Base-by-base conservation (phyloP, 2,113 vertebrate species). In the Microtus montanus region DNA sequence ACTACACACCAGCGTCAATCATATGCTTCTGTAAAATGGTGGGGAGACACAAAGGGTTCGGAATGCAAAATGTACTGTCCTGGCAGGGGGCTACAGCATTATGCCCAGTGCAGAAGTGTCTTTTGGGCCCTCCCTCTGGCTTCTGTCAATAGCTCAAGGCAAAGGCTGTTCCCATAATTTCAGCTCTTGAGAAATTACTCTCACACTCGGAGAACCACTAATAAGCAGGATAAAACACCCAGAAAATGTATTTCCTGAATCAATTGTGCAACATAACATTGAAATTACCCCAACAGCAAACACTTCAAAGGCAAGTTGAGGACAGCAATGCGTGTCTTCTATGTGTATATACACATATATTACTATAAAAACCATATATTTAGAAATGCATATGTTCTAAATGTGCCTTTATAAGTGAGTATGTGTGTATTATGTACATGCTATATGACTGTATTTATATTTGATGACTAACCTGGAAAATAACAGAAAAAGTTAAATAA, bases 161-260 rank as follows among this genome's bases (percentile, higher is more conserved):
- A 74, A 87, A 93, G 47, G 15, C 14, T 41, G 73, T 79, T 89
- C 54, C 38, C 14, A 0, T 79, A 58, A 88, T 94, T 93, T 86
- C 33, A 86, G 12, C 75, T 52, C 61, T 86, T 66, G 61, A 88
- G 63, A 52, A 88, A 92, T 96, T 75, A 80, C 26, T 26, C 58
- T 96, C 35, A 19, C 19, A 92, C 47, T 64, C 66, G 52, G 78
- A 66, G 70, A 86, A 87, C 26, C 30, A 26, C 47, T 90, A 89
- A 90, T 87, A 96, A 90, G 47, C 30, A 54, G 28, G 3, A 77
- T 61, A 73, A 94, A 92, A 82, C 9, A 74, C 38, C 24, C 47
- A 92, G 52, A 82, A 93, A 96, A 93, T 75, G 26, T 38, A 38
- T 88, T 94, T 96, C 20, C 83, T 33, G 71, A 79, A 82, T 49